A percentile compares a stretch with the other conserved stretches of the same genome.
phyloP scores from a whole-genome alignment of 2,113 vertebrate species.

The Dascyllus trimaculatus region DNA sequence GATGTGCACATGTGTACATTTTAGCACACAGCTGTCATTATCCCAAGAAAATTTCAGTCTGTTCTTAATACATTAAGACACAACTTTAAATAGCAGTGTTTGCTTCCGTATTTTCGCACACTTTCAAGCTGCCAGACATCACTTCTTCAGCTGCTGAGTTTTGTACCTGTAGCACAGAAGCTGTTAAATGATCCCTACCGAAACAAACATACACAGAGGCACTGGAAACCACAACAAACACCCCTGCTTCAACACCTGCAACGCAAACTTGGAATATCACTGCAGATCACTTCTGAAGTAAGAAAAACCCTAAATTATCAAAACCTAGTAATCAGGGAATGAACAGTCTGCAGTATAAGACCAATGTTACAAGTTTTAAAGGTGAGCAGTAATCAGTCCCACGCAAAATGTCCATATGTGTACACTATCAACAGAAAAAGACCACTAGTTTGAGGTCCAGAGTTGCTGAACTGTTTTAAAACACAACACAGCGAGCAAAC shows the following conservation, averaged over 20 bases:
- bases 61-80: no score
- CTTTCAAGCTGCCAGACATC: not conserved
- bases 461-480: not conserved
- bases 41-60: no score
- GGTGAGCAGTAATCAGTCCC: not conserved
- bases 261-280: not conserved
- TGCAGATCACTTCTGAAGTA: not conserved
- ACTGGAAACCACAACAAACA: not conserved
- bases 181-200: not conserved
- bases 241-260: not conserved
- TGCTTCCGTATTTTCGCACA: not conserved
- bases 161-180: not conserved
- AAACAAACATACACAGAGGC: not conserved
- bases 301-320: not conserved
- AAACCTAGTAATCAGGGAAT: not conserved
- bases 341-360: no score
- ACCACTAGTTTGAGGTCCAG: not conserved
- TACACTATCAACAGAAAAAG: not conserved
- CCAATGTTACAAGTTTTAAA: not conserved
- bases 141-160: not conserved
- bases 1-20: not conserved
- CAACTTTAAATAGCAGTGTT: not conserved
- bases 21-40: no score
- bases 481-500: not conserved
- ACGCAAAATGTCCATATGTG: not conserved